Conservation (phyloP, 2,888 invertebrate genomes). For the Geotrupes spiniger region DNA sequence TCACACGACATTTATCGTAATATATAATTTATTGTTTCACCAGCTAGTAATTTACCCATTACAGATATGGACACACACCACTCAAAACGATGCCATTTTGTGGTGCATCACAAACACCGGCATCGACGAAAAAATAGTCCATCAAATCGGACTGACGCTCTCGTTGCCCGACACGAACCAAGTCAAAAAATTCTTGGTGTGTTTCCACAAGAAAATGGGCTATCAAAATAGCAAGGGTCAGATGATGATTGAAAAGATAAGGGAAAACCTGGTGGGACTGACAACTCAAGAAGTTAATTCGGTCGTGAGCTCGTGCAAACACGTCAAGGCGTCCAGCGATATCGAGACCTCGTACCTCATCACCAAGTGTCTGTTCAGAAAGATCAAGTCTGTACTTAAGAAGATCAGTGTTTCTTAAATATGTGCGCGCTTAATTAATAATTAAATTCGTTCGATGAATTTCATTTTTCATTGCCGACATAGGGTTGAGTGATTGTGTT, state of each 20-base stretch:
- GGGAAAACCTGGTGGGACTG: constrained; percentile 30
- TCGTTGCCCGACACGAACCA: constrained; percentile 28
- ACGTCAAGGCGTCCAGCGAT: constrained; percentile 17
- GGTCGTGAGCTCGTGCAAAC: constrained; percentile 20
- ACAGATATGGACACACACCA: not conserved
- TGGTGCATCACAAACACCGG: constrained; percentile 35
- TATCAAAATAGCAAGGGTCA: constrained; percentile 35
- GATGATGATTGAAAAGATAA: constrained; percentile 37
- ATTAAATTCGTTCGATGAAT: no score
- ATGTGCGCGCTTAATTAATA: no score
- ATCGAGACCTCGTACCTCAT: constrained; percentile 23
- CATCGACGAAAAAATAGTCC: constrained; percentile 29
- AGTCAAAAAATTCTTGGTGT: constrained; percentile 37
- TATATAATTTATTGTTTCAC: no score
- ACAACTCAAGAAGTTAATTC: constrained; percentile 18
- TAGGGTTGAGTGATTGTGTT: no score
- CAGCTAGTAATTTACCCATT: no score
- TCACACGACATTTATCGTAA: no score
- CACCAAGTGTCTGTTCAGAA: constrained; percentile 24
- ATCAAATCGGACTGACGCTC: constrained; percentile 27
- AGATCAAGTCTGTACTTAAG: constrained; percentile 18
- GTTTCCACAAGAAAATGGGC: constrained; percentile 41
- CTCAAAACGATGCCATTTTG: constrained; percentile 15
- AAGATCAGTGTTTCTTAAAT: no score
- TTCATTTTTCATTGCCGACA: no score